Evolutionary conservation across 2,797 vertebrate genomes (phyloP), one percentile per base, ranked within the genome.

Genomic region (Pantherophis alleghaniensis): DNA sequence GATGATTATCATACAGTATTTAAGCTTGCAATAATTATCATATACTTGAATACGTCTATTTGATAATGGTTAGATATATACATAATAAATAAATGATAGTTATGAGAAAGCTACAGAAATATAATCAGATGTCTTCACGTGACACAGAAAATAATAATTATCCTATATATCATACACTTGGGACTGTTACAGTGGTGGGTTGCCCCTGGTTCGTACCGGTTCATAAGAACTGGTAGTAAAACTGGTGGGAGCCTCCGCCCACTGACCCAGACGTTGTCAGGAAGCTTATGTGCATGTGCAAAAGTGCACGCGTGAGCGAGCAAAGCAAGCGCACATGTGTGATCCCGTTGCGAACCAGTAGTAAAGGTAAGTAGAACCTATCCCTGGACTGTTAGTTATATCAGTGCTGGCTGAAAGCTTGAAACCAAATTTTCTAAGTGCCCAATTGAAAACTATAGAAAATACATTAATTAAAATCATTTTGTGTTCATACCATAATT

Each of bases 111-210:
- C 16, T 79, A 42, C 32, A 74, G 47, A 86, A 69, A 69, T 69
- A 69, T 69, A 69, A 69, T 69, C 32, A 94, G 90, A 90, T 79
- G 55, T 63, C 61, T 74, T n/a, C 56, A 92, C 53, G 47, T 74
- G 53, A 22, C 12, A n/a, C 57, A n/a, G 51, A 93, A 94, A 61
- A 18, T 90, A 59, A 4, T 87, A 88, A n/a, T 28, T 61, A 86
- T 86, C 83, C 24, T 60, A 69, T 10, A 24, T 59, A 74, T 93
- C 56, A 0, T 13, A 26, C 5, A 7, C 42, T 28, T 32, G 69
- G 55, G 32, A 18, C 24, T 69, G 32, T 37, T 26, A 92, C 47
- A 51, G 47, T 51, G 47, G 6, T 51, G 47, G 7, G 6, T 51
- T 51, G 47, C 47, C 47, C 47, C 47, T 51, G 47, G 47, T 51